Evolutionary conservation across 2,888 invertebrate species (phyloP), one percentile per base, ranked within the genome.

Genomic region (Criorhina ranunculi): DNA sequence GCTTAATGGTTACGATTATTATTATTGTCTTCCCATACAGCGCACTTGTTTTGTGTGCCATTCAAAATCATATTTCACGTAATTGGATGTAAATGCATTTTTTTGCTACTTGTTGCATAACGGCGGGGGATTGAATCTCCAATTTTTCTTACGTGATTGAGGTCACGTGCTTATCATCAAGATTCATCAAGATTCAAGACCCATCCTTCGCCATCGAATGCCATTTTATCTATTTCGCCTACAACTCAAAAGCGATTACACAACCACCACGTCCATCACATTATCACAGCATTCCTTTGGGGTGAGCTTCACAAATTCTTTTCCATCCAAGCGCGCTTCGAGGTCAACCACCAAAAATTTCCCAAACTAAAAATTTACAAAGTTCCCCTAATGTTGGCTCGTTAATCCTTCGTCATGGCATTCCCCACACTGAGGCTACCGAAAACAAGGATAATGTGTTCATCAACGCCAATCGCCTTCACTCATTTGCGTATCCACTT

Each of bases 1-100:
- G 78, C 37, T 83, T 67, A 66, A 78, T 73, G 78, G 46, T 73
- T 33, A 78, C 72, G 72, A 73, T 83, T 83, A 78, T 79, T 62
- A 72, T 78, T 83, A 67, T 77, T 82, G 59, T 77, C 31, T 77
- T 70, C 19, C 19, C 35, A 57, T 66, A 53, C 59, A 72, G 70
- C n/a, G n/a, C 40, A 17, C 33, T 70, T 55, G n/a, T 49, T 51
- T 49, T 42, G 24, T 55, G 31, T 8, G 49, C 42, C 40, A 46
- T n/a, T 31, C 7, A 8, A 67, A 66, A 44, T 60, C 44, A 35
- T 59, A 44, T 53, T 76, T 62, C 9, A 11, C 46, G 33, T 69
- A 66, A 79, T 79, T 80, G 80, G 75, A 80, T 60, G 31, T 46
- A 37, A 78, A 80, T 73, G 79, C 73, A 73, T 59, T 67, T 24